Evolutionary conservation across 2,888 invertebrate species (phyloP).

Genomic region (Drosophila pseudotalamancana): DNA sequence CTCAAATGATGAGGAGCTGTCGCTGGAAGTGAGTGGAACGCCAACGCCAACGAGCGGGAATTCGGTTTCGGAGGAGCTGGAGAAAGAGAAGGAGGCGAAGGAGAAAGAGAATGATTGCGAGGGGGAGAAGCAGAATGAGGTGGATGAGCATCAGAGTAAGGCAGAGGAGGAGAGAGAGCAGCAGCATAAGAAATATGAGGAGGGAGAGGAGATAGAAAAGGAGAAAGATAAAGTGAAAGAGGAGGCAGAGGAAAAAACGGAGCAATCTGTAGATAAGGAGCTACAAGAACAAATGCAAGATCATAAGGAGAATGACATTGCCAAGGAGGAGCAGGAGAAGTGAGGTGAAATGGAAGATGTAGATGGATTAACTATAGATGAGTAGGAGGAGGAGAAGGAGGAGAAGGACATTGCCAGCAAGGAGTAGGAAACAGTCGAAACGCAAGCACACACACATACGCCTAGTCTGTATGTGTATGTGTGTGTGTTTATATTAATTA

Average conservation of each 20-base stretch:
- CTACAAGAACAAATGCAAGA: constrained; percentile 35
- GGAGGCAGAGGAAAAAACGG: constrained; percentile 6
- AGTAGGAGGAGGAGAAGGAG: not conserved
- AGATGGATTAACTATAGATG: too few species aligned
- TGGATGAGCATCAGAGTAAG: not conserved
- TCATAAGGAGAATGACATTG: constrained; percentile 2
- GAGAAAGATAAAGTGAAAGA: too few species aligned
- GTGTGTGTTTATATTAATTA: constrained; percentile 16
- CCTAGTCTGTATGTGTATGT: not conserved
- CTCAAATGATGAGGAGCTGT: constrained; percentile 28
- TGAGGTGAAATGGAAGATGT: too few species aligned
- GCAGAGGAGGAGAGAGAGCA: not conserved
- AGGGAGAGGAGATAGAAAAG: not conserved
- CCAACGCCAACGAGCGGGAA: constrained; percentile 18
- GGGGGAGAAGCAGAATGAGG: not conserved
- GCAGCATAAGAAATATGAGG: not conserved
- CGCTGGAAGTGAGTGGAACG: constrained; percentile 24
- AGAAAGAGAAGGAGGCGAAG: not conserved
- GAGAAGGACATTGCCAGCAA: constrained; percentile 6
- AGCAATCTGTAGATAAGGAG: constrained; percentile 1
- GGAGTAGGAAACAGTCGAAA: constrained; percentile 12
- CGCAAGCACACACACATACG: constrained; percentile 1
- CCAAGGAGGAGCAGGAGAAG: too few species aligned
- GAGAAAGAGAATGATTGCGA: not conserved
- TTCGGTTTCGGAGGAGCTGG: constrained; percentile 10